Percentiles rank a stretch among this genome's conserved stretches.
These are phyloP conservation scores for Lepidurus apus DNA, from an alignment of 1,140 invertebrate species.

Conservation along the genomic window DNA sequence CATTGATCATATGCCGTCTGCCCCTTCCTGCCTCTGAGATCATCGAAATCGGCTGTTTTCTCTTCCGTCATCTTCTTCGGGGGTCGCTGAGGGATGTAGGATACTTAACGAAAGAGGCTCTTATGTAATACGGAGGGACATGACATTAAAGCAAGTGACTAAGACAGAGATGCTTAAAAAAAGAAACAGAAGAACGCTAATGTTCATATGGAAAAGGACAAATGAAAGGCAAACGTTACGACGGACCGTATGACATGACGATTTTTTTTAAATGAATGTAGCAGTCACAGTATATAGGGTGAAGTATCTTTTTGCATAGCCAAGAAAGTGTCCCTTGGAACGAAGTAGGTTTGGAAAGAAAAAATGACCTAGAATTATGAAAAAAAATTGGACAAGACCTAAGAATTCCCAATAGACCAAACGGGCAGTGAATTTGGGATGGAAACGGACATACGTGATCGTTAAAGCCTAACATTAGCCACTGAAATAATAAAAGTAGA, in stretches of 20 bases:
- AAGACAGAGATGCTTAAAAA: neutral
- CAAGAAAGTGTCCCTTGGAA: neutral
- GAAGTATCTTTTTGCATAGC: neutral
- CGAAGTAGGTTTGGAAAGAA: neutral
- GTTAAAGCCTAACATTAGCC: neutral
- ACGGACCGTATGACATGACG: neutral
- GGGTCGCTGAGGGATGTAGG: neutral
- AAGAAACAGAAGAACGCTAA: neutral
- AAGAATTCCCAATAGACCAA: neutral
- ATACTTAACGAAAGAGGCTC: neutral
- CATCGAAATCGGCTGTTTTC: neutral
- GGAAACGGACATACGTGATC: neutral
- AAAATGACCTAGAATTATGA: neutral
- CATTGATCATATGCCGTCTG: neutral
- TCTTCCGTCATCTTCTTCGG: neutral
- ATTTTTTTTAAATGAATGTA: conserved; percentile 5
- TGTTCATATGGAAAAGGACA: neutral
- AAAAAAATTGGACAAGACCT: neutral
- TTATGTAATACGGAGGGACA: neutral
- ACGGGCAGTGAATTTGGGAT: neutral
- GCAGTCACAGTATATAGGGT: neutral
- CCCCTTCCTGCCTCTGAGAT: neutral
- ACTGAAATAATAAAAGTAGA: neutral
- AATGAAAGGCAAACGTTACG: neutral
- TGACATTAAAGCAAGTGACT: neutral